Evolutionary conservation across 1,140 invertebrate species (phyloP).

Genomic region (Caenorhabditis inopinata): DNA sequence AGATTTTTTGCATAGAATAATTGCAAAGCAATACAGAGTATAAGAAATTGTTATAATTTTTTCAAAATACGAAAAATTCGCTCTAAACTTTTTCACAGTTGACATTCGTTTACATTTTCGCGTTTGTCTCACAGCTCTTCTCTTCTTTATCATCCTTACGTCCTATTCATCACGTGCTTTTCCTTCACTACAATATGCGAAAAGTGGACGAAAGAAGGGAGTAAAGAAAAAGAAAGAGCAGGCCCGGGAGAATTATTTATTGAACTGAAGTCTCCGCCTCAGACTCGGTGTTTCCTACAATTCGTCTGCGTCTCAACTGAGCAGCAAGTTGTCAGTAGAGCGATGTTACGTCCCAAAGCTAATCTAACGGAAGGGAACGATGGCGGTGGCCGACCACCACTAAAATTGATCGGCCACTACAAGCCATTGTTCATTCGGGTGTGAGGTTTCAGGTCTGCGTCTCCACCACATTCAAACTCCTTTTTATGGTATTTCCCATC

Average conservation of each 20-base stretch:
- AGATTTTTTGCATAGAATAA: neutral
- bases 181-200: slow-evolving; percentile 18
- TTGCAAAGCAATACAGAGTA: neutral
- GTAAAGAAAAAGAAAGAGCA: neutral
- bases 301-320: neutral
- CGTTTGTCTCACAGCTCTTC: neutral
- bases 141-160: slow-evolving; percentile 12
- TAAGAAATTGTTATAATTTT: no score
- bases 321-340: neutral
- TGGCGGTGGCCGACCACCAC: slow-evolving; percentile 9
- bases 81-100: neutral
- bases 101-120: neutral
- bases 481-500: neutral
- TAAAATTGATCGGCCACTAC: slow-evolving; percentile 30
- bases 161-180: slow-evolving; percentile 6
- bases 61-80: neutral
- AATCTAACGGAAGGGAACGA: neutral
- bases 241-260: slow-evolving; percentile 31
- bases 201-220: slow-evolving; percentile 1
- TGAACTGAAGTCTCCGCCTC: neutral
- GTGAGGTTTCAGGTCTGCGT: slow-evolving; percentile 6
- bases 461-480: neutral
- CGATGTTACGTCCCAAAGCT: neutral
- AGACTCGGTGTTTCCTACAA: neutral
- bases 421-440: slow-evolving; percentile 26